Conservation (phyloP, 2,113 vertebrate species). For the Phycodurus eques region DNA sequence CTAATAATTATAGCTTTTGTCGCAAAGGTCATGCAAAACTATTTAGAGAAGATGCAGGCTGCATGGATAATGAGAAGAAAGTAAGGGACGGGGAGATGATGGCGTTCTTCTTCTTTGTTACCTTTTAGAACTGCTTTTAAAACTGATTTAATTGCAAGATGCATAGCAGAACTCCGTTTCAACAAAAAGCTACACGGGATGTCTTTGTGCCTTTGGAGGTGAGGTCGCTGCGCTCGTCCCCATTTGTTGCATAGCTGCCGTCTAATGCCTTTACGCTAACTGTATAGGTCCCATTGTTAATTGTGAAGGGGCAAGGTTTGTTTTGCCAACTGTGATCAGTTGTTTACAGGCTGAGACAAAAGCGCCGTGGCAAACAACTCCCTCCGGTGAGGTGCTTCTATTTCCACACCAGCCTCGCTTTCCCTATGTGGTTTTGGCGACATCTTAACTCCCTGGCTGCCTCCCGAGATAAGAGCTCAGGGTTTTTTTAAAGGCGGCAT, state of each 20-base stretch:
- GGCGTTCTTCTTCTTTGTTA: constrained; percentile 10
- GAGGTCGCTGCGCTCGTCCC: constrained; percentile 28
- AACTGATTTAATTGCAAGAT: background rate
- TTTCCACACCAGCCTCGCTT: constrained; percentile 46
- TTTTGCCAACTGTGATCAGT: constrained; percentile 44
- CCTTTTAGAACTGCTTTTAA: constrained; percentile 2
- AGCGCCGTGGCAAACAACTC: constrained; percentile 69
- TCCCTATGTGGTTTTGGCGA: constrained; percentile 34
- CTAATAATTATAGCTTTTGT: constrained; percentile 88
- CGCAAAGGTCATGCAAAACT: constrained; percentile 87
- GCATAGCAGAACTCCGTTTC: background rate
- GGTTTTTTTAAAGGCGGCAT: constrained; percentile 35
- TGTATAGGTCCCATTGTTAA: constrained; percentile 43
- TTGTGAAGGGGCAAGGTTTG: constrained; percentile 22
- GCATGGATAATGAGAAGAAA: constrained; percentile 71
- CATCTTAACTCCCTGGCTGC: constrained; percentile 45
- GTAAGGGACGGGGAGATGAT: background rate
- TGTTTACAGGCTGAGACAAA: constrained; percentile 71
- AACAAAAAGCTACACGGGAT: constrained; percentile 17
- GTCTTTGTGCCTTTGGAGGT: constrained; percentile 54
- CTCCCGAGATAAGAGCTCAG: constrained; percentile 36
- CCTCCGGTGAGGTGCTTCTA: constrained; percentile 55
- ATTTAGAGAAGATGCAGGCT: constrained; percentile 83
- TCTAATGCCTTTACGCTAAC: constrained; percentile 28
- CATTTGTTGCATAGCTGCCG: constrained; percentile 20